Base-by-base conservation (phyloP, 2,888 invertebrate species). In the Oasisia sp. region DNA sequence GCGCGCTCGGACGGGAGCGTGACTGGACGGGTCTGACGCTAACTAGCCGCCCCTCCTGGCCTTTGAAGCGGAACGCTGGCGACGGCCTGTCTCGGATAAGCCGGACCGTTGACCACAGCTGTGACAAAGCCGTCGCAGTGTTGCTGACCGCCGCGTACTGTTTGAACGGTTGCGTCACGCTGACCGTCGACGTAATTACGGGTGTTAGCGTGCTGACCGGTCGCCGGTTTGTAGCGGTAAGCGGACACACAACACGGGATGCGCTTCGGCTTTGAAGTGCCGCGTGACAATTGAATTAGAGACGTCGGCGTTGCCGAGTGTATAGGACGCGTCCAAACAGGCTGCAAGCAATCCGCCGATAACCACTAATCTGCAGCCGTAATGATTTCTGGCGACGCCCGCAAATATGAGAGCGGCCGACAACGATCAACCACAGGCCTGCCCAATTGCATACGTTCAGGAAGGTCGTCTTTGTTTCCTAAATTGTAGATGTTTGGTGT, bases 1-100 rank as follows among this genome's bases (percentile, higher is more conserved):
- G 19, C 74, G 74, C 74, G 74, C 27, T 7, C 19, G 74, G 74
- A n/a, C 74, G 4, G 74, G 74, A 74, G 74, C 74, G 74, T 74
- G 74, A 74, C 74, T n/a, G 19, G 27, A 27, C 74, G 74, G 4
- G 7, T 74, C 74, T 19, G 74, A 7, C 74, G 27, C 74, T 74
- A 74, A 74, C 74, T 74, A 74, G 74, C 74, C 74, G 74, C 74
- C 74, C 74, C 74, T 74, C 74, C 74, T 27, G 7, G 74, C 74
- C 74, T 74, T 74, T 74, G 74, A 74, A 74, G 74, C 74, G 74
- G 74, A 74, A 74, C 74, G 56, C 56, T 56, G 56, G 56, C 56
- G 56, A 14, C 56, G 74, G 74, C 27, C 74, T 19, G 74, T 74
- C 74, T 19, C 74, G 7, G 74, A 27, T 27, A n/a, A 74, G 74